A percentile compares a stretch with the other conserved stretches of the same genome.
These are phyloP conservation scores for Thalassaphorura encarpata DNA, from an alignment of 1,140 invertebrate genomes.

Conservation along the genomic window DNA sequence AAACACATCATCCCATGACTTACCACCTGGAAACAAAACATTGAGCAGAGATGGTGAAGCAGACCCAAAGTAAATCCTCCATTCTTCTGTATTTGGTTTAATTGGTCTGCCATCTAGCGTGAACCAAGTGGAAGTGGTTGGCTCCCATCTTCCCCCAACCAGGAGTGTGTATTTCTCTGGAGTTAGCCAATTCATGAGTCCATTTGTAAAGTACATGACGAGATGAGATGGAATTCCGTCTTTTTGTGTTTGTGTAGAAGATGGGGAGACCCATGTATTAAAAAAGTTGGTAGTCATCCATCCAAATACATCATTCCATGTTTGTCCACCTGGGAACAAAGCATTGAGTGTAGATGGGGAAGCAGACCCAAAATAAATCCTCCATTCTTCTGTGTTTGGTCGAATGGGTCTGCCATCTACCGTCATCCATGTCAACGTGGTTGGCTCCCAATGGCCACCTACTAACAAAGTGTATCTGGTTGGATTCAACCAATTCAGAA, in stretches of 20 bases:
- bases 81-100: background rate
- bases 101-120: background rate
- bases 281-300: constrained; percentile 2
- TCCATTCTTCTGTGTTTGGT: background rate
- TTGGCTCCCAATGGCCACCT: background rate
- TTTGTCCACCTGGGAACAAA: background rate
- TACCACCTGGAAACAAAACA: background rate
- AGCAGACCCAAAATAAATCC: background rate
- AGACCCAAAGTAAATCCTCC: constrained; percentile 4
- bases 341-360: background rate
- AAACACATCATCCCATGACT: background rate
- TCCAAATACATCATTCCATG: background rate
- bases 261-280: background rate
- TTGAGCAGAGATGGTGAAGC: background rate
- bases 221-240: background rate
- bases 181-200: constrained; percentile 3
- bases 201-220: background rate
- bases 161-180: background rate
- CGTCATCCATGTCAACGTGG: background rate
- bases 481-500: constrained; percentile 4
- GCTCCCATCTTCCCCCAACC: background rate
- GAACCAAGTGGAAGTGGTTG: background rate
- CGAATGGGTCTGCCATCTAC: background rate
- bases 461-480: background rate
- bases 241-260: background rate